These are phyloP conservation scores for Pygoscelis antarcticus DNA, from an alignment of 2,113 vertebrate species.

Conservation along the genomic window DNA sequence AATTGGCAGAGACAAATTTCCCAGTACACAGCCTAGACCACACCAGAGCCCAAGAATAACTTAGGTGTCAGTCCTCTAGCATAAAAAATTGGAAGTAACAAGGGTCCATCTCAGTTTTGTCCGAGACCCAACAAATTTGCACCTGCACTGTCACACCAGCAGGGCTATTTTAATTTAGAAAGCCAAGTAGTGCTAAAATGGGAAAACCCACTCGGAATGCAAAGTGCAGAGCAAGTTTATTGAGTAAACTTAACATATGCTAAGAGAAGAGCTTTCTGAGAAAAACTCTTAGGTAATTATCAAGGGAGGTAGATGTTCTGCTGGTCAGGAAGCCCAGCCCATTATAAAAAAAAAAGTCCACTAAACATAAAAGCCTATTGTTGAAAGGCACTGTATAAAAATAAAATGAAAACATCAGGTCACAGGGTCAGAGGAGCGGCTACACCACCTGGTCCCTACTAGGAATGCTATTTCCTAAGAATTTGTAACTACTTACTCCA, in stretches of 20 bases:
- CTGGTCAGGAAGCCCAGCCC: conserved; percentile 62
- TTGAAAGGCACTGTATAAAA: not conserved
- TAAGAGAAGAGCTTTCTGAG: conserved; percentile 38
- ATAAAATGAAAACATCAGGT: not conserved
- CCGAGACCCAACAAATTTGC: not conserved
- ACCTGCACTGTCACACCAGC: not conserved
- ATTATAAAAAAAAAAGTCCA: not conserved
- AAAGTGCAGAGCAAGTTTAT: not conserved
- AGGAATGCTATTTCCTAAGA: not conserved
- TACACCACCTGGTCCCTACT: not conserved
- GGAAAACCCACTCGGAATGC: not conserved
- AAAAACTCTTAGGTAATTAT: conserved; percentile 44
- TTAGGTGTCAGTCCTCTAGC: not conserved
- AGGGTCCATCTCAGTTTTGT: not conserved
- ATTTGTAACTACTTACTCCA: not conserved
- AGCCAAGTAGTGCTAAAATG: not conserved
- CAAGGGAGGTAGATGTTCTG: conserved; percentile 13
- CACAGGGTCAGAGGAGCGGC: not conserved
- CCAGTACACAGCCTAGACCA: not conserved
- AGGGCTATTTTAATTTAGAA: not conserved
- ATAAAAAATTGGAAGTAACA: not conserved
- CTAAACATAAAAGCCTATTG: not conserved
- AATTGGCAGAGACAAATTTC: not conserved
- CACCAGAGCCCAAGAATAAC: not conserved
- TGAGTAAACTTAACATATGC: not conserved